Percentiles rank a stretch among this genome's conserved stretches.
phyloP scores from a whole-genome alignment of 2,113 vertebrate genomes.

The Amblyopsis rosae region DNA sequence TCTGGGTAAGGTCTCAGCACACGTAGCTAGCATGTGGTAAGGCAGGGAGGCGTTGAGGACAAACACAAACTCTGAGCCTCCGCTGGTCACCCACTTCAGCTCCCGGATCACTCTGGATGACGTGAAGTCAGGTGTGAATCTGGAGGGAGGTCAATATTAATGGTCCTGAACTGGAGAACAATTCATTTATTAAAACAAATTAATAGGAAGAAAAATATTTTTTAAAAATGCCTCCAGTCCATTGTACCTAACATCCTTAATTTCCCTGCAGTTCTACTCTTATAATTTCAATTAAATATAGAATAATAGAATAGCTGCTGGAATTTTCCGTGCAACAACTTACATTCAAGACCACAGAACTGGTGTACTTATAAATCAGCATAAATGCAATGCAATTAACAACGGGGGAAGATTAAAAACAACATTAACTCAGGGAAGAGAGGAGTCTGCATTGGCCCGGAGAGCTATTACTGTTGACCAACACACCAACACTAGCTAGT shows the following conservation, averaged over 20 bases:
- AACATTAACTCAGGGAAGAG: not conserved
- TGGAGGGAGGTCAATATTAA: conserved; percentile 42
- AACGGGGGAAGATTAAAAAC: not conserved
- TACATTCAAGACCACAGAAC: not conserved
- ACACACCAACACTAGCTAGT: conserved; percentile 22
- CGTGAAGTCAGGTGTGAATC: conserved; percentile 99
- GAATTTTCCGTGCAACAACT: no score
- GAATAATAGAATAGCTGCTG: no score
- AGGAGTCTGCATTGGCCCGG: conserved; percentile 29
- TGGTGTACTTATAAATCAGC: no score
- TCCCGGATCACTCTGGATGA: conserved; percentile 95
- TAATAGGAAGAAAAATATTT: no score
- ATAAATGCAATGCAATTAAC: no score
- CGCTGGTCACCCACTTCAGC: conserved; percentile 87
- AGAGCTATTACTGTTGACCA: conserved; percentile 33
- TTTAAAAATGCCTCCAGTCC: no score
- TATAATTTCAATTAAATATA: no score
- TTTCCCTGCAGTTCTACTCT: no score
- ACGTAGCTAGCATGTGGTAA: conserved; percentile 93
- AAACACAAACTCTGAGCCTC: conserved; percentile 93
- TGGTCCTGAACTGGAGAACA: not conserved
- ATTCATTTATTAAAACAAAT: no score
- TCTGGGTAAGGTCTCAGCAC: conserved; percentile 91
- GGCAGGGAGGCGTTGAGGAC: conserved; percentile 94
- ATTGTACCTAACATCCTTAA: no score